Evolutionary conservation across 2,888 invertebrate species (phyloP).

Genomic region (Macrosoma leucophasiata): DNA sequence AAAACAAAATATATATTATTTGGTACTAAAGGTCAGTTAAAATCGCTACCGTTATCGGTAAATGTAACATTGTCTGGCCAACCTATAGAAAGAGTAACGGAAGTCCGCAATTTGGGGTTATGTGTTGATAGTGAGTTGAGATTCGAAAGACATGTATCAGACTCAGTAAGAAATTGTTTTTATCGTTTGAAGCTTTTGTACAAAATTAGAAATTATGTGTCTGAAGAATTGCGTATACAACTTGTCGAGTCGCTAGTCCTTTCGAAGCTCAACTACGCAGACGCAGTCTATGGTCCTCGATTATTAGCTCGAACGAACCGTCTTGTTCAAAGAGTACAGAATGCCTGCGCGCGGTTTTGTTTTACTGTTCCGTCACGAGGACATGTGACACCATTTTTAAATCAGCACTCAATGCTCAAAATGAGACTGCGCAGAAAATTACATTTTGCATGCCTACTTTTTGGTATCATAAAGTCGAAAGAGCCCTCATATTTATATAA

Average conservation of each 20-base stretch:
- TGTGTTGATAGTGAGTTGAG: constrained; percentile 8
- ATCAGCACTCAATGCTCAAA: too few relatives aligned
- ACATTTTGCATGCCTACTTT: too few relatives aligned
- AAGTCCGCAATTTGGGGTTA: constrained; percentile 14
- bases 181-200: constrained; percentile 2
- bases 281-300: constrained; percentile 5
- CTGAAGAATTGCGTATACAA: neutral
- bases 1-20: constrained; percentile 1
- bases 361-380: too few relatives aligned
- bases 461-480: too few relatives aligned
- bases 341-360: too few relatives aligned
- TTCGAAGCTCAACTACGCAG: constrained; percentile 1
- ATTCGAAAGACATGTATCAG: constrained; percentile 11
- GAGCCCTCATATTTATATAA: too few relatives aligned
- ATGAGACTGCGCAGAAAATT: too few relatives aligned
- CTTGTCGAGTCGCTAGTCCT: neutral
- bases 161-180: constrained; percentile 5
- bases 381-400: too few relatives aligned
- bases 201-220: neutral
- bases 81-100: constrained; percentile 4
- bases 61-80: neutral
- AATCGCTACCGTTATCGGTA: too few relatives aligned
- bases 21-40: neutral
- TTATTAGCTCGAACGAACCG: too few relatives aligned
- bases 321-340: too few relatives aligned